phyloP scores from a whole-genome alignment of 2,797 vertebrate species.

The Allobates femoralis region DNA sequence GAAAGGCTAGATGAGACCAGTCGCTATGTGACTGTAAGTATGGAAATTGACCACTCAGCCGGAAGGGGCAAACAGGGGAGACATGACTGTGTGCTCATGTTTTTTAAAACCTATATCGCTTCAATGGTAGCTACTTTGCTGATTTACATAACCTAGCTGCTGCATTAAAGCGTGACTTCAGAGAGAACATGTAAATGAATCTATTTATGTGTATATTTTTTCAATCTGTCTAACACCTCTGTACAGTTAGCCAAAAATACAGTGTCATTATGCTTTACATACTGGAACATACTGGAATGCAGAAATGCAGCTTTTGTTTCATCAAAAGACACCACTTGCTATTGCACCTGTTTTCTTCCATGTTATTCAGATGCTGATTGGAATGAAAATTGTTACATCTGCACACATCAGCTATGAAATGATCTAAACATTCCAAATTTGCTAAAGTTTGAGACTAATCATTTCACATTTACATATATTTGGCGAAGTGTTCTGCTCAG shows the following conservation, averaged over 20 bases:
- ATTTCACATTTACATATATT: neutral
- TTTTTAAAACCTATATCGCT: too few species aligned
- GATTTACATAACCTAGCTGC: neutral
- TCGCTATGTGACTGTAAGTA: too few species aligned
- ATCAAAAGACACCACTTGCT: constrained; percentile 2
- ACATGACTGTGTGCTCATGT: too few species aligned
- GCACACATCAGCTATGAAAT: neutral
- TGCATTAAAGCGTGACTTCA: neutral
- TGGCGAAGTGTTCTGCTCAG: neutral
- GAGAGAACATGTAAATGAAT: neutral
- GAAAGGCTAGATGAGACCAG: too few species aligned
- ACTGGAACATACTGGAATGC: neutral
- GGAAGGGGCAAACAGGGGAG: too few species aligned
- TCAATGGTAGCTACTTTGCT: neutral
- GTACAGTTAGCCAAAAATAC: neutral
- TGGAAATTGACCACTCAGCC: too few species aligned
- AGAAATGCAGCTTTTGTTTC: neutral
- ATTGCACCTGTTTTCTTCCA: constrained; percentile 10
- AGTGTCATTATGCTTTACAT: neutral
- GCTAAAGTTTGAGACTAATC: neutral
- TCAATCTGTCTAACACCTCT: neutral
- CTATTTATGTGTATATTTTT: neutral
- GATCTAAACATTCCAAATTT: neutral
- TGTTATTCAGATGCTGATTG: neutral
- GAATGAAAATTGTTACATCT: neutral